Evolutionary conservation across 1,140 invertebrate genomes (phyloP).

Genomic region (Heliconius melpomene): DNA sequence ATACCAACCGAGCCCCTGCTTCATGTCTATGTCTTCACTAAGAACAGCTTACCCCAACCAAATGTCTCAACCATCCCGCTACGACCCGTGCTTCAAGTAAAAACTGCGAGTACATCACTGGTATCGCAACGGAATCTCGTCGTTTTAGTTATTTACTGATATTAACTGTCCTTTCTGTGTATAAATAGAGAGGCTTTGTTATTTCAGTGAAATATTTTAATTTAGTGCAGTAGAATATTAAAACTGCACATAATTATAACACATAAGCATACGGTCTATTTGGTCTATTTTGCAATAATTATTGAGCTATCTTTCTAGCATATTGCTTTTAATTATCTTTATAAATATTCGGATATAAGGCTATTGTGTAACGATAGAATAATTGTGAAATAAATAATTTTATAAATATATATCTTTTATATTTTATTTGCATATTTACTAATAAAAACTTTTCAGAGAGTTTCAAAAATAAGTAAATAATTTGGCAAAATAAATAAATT

Average conservation of each 20-base stretch:
- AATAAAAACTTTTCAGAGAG: no score
- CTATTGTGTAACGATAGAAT: background rate
- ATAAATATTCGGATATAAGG: background rate
- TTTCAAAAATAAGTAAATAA: no score
- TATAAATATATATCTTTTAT: background rate
- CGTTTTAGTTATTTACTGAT: background rate
- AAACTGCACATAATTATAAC: background rate
- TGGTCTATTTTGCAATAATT: background rate
- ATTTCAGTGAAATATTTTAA: background rate
- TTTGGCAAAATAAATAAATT: no score
- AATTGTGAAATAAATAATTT: background rate
- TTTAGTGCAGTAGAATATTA: background rate
- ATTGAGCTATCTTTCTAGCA: background rate
- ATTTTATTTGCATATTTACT: no score
- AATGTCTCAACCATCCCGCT: conserved; percentile 30
- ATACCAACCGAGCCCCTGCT: conserved; percentile 35
- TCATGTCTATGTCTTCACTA: conserved; percentile 35
- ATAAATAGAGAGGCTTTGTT: background rate
- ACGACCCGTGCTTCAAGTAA: conserved; percentile 48
- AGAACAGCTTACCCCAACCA: conserved; percentile 30
- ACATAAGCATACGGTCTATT: background rate
- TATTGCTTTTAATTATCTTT: background rate
- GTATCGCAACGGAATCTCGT: conserved; percentile 26
- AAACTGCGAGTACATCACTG: background rate
- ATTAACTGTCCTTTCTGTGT: background rate